phyloP scores from a whole-genome alignment of 2,888 invertebrate species.

The Eilema depressum region DNA sequence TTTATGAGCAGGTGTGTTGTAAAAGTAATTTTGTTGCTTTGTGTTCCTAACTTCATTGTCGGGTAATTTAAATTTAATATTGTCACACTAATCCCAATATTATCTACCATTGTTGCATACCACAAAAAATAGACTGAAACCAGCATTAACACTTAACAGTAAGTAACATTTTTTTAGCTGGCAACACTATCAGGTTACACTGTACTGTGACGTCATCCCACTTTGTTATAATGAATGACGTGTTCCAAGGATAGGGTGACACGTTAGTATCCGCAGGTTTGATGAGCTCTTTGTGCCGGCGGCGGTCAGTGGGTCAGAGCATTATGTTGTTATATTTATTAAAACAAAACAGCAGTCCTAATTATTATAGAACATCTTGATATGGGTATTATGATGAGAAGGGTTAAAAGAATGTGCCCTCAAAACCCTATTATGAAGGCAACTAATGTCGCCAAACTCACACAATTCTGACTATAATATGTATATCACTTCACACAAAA shows the following conservation, averaged over 20 bases:
- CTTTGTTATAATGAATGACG: constrained; percentile 63
- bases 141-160: neutral
- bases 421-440: neutral
- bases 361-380: neutral
- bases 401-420: neutral
- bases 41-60: neutral
- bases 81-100: neutral
- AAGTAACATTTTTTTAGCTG: constrained; percentile 10
- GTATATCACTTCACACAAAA: neutral
- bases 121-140: neutral
- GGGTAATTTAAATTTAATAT: neutral
- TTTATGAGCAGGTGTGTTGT: no score
- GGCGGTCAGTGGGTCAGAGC: constrained; percentile 61
- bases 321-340: constrained; percentile 18
- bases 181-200: constrained; percentile 30
- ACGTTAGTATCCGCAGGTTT: constrained; percentile 54
- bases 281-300: constrained; percentile 53
- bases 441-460: neutral
- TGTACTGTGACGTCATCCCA: constrained; percentile 38
- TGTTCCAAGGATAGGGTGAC: constrained; percentile 44
- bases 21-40: neutral
- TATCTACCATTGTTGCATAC: neutral
- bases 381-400: neutral
- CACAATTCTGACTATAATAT: neutral
- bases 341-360: neutral